Conservation (phyloP, 1,140 invertebrate species). For the Trichonephila clavipes region DNA sequence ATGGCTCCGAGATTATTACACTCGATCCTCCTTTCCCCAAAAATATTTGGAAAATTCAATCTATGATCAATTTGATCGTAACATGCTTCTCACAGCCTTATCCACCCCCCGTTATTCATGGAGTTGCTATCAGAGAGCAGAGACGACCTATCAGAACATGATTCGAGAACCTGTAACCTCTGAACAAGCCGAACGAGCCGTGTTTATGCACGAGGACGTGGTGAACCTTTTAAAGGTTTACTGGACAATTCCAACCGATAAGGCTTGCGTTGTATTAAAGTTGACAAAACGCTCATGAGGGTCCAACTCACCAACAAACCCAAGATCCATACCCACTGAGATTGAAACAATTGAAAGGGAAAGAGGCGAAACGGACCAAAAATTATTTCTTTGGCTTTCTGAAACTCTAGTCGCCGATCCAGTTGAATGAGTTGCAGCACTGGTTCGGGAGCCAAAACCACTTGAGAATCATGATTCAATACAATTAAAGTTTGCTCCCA, state of each 20-base stretch:
- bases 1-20: slow-evolving; percentile 32
- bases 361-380: slow-evolving; percentile 4
- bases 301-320: neutral
- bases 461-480: neutral
- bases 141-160: neutral
- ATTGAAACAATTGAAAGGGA: neutral
- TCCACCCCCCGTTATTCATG: neutral
- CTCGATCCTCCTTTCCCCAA: neutral
- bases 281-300: neutral
- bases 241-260: neutral
- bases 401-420: neutral
- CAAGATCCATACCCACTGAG: neutral
- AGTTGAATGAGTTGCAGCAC: neutral
- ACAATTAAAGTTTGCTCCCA: neutral
- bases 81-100: neutral
- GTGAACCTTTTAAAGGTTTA: neutral
- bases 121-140: neutral
- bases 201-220: neutral
- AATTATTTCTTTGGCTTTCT: neutral
- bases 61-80: slow-evolving; percentile 23
- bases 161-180: no score
- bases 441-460: slow-evolving; percentile 4
- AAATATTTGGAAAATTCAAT: slow-evolving; percentile 38
- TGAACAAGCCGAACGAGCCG: neutral
- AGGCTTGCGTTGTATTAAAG: neutral